These are phyloP conservation scores for Cerastis leucographa DNA, from an alignment of 2,888 invertebrate species.

Conservation along the genomic window DNA sequence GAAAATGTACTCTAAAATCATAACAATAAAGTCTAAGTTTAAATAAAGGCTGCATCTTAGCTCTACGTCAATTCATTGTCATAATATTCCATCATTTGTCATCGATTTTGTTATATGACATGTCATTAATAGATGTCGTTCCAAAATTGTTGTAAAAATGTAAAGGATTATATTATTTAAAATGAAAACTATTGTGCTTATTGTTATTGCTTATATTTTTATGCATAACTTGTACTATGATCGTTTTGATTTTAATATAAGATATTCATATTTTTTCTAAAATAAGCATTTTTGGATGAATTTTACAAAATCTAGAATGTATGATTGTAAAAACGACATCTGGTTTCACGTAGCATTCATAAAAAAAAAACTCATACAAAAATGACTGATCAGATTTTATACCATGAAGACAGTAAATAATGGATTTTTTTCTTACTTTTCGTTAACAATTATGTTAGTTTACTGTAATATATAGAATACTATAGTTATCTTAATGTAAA, in stretches of 20 bases:
- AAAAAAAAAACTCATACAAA: constrained; percentile 62
- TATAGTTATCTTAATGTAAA: constrained; percentile 82
- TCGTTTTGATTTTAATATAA: constrained; percentile 27
- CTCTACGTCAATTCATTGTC: constrained; percentile 62
- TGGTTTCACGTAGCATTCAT: constrained; percentile 47
- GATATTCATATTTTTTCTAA: background rate
- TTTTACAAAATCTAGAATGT: constrained; percentile 8
- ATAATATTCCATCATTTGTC: constrained; percentile 60
- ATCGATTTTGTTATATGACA: constrained; percentile 63
- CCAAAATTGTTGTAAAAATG: constrained; percentile 47
- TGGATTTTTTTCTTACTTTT: constrained; percentile 66
- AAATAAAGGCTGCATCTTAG: constrained; percentile 71
- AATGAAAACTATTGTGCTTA: constrained; percentile 46
- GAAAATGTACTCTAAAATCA: constrained; percentile 73
- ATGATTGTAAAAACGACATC: constrained; percentile 27
- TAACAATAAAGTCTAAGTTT: constrained; percentile 70
- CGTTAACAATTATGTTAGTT: constrained; percentile 63
- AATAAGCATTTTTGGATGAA: background rate
- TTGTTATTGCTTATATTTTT: constrained; percentile 26
- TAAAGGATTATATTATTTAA: constrained; percentile 33
- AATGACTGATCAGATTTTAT: constrained; percentile 65
- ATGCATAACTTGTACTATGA: constrained; percentile 31
- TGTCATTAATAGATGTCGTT: constrained; percentile 60
- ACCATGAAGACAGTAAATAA: constrained; percentile 64
- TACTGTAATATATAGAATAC: constrained; percentile 74